phyloP scores from a whole-genome alignment of 2,888 invertebrate genomes.

The Dinocampus coccinellae region DNA sequence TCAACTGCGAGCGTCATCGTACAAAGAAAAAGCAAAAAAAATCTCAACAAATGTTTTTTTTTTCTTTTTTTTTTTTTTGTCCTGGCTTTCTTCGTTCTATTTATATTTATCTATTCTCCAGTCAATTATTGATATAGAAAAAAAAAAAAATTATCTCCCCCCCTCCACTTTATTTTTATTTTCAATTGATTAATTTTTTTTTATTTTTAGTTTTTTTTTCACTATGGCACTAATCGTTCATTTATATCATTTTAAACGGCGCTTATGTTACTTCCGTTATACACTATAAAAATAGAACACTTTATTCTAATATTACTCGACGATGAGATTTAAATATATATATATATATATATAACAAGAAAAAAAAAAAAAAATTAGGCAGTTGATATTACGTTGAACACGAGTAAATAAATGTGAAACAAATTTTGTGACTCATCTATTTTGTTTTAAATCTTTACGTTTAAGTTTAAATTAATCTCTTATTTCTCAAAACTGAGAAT shows the following conservation, averaged over 20 bases:
- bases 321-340: background rate
- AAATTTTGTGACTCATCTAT: too few relatives aligned
- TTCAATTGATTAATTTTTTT: background rate
- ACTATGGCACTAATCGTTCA: background rate
- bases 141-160: background rate
- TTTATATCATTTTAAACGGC: conserved; percentile 1
- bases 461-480: too few relatives aligned
- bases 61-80: too few relatives aligned
- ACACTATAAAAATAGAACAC: background rate
- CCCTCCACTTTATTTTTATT: background rate
- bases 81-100: too few relatives aligned
- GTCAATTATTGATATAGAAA: too few relatives aligned
- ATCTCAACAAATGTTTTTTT: conserved; percentile 35
- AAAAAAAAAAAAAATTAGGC: background rate
- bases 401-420: too few relatives aligned
- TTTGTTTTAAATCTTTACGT: too few relatives aligned
- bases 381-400: conserved; percentile 12
- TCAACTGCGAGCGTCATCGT: conserved; percentile 57
- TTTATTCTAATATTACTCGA: background rate
- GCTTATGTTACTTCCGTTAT: background rate
- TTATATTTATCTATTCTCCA: too few relatives aligned
- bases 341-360: too few relatives aligned
- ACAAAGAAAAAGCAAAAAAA: conserved; percentile 36
- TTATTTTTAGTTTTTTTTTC: background rate
- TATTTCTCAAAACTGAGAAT: background rate